These are phyloP conservation scores for Tillus elongatus DNA, from an alignment of 2,888 invertebrate genomes.

Conservation along the genomic window DNA sequence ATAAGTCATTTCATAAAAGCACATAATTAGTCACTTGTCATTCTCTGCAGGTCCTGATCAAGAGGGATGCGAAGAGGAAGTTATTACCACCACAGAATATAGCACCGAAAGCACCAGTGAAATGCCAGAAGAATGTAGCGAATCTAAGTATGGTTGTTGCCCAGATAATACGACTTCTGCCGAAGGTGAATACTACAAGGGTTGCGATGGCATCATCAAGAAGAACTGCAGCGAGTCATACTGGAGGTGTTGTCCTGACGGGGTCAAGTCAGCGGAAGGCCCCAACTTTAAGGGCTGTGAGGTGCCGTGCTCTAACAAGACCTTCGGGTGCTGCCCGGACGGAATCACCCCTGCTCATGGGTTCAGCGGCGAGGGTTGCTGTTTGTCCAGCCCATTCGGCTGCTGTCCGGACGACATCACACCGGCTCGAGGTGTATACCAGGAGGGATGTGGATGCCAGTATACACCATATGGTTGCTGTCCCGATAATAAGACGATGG, in stretches of 20 bases:
- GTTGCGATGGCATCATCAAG: slow-evolving; percentile 42
- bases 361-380: slow-evolving; percentile 72
- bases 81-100: slow-evolving; percentile 17
- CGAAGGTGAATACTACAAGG: slow-evolving; percentile 54
- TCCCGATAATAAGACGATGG: slow-evolving; percentile 69
- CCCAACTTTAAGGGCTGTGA: slow-evolving; percentile 66
- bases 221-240: slow-evolving; percentile 50
- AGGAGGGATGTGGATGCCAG: slow-evolving; percentile 72
- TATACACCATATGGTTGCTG: slow-evolving; percentile 75
- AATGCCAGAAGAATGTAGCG: slow-evolving; percentile 43
- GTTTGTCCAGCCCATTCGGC: slow-evolving; percentile 61
- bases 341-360: slow-evolving; percentile 79
- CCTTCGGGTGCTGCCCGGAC: slow-evolving; percentile 84
- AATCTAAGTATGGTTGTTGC: slow-evolving; percentile 65
- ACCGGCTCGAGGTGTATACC: slow-evolving; percentile 69
- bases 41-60: slow-evolving; percentile 23
- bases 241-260: slow-evolving; percentile 65
- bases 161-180: slow-evolving; percentile 56
- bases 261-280: slow-evolving; percentile 58
- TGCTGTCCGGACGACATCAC: slow-evolving; percentile 86
- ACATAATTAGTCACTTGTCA: too few species aligned
- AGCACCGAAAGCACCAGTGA: slow-evolving; percentile 23
- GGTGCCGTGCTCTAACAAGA: slow-evolving; percentile 55
- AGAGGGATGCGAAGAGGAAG: slow-evolving; percentile 35
- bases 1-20: too few species aligned